These are phyloP conservation scores for Stenotaenia linearis DNA, from an alignment of 2,888 invertebrate species.

Conservation along the genomic window DNA sequence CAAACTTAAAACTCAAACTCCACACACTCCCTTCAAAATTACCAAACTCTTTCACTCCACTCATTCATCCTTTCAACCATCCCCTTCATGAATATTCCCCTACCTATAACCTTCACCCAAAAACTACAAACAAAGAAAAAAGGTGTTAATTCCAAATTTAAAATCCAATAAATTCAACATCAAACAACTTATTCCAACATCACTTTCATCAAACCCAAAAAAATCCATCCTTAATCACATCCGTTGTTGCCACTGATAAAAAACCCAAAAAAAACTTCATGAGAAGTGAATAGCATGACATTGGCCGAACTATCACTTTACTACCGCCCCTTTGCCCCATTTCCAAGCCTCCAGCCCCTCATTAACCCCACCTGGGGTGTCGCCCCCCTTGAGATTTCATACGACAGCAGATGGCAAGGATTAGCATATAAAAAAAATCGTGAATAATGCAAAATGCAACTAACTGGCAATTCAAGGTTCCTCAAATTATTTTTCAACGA, in stretches of 20 bases:
- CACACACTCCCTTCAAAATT: too few species aligned
- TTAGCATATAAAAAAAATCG: not conserved
- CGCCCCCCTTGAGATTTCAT: not conserved
- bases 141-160: not conserved
- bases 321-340: slow-evolving; percentile 3
- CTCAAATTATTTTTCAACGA: not conserved
- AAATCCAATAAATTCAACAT: not conserved
- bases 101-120: too few species aligned
- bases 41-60: too few species aligned
- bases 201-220: not conserved
- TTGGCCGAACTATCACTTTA: not conserved
- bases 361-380: slow-evolving; percentile 15
- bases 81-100: too few species aligned
- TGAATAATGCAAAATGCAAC: slow-evolving; percentile 8
- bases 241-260: not conserved
- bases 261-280: not conserved
- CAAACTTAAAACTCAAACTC: too few species aligned
- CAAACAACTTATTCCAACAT: not conserved
- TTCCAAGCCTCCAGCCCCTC: not conserved
- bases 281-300: slow-evolving; percentile 11
- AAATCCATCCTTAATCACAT: not conserved
- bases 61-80: too few species aligned
- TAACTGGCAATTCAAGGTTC: not conserved
- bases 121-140: too few species aligned
- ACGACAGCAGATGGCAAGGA: not conserved